A percentile compares a stretch with the other conserved stretches of the same genome.
Evolutionary conservation across 2,113 vertebrate genomes (phyloP).

Genomic region (Mesoclemmys tuberculata): DNA sequence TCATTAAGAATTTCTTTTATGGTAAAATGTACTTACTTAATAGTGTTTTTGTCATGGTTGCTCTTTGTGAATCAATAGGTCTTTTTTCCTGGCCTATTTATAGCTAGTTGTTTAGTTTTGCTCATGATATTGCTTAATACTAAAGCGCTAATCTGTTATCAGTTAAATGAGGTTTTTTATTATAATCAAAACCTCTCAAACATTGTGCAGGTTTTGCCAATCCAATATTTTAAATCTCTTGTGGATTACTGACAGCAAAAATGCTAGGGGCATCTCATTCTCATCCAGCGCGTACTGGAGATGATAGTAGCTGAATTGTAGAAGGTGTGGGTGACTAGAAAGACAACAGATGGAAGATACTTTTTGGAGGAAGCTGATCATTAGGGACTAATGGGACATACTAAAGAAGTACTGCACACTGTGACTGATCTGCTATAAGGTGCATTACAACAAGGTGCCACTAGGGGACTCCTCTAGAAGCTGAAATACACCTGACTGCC

Average conservation of each 20-base stretch:
- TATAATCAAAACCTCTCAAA: neutral
- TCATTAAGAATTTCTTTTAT: neutral
- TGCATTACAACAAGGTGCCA: too few species aligned
- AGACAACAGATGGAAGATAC: neutral
- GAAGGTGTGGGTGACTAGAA: neutral
- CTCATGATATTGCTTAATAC: neutral
- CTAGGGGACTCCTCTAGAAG: neutral
- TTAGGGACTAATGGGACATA: too few species aligned
- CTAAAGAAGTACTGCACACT: too few species aligned
- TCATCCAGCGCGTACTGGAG: neutral
- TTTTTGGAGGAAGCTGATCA: neutral
- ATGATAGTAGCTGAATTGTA: neutral
- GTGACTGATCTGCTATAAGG: too few species aligned
- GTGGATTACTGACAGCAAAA: neutral
- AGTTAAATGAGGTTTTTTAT: slow-evolving; percentile 48
- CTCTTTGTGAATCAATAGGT: neutral
- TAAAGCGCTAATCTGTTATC: slow-evolving; percentile 57
- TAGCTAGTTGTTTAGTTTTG: slow-evolving; percentile 18
- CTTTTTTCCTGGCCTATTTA: neutral
- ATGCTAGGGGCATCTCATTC: neutral
- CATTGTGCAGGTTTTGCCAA: neutral
- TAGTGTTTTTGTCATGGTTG: neutral
- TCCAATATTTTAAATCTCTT: neutral
- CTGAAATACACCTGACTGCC: neutral
- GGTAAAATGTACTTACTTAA: neutral